Conservation (phyloP, 2,888 invertebrate species). For the Celastrina argiolus region DNA sequence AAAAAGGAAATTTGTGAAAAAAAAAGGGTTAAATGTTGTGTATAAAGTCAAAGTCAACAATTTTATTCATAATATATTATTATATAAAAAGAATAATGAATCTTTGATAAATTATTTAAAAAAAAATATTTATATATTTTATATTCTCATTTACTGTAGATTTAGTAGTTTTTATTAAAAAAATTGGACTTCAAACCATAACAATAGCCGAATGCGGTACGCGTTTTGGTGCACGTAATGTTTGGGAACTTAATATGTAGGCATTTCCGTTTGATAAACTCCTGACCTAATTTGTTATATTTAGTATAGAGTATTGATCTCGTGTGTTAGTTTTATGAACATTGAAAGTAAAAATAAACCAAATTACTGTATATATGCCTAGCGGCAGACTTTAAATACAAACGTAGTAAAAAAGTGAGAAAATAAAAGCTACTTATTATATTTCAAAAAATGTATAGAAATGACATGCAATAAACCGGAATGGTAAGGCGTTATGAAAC, state of each 20-base stretch:
- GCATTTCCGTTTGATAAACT: constrained; percentile 28
- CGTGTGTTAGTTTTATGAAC: not conserved
- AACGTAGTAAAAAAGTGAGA: too few species aligned
- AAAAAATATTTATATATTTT: too few species aligned
- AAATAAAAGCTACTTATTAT: not conserved
- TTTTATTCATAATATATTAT: too few species aligned
- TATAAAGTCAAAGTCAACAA: too few species aligned
- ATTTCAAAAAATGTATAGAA: not conserved
- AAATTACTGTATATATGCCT: too few species aligned
- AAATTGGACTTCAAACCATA: not conserved
- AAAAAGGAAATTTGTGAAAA: too few species aligned
- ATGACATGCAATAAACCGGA: not conserved
- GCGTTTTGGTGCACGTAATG: not conserved
- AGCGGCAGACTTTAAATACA: too few species aligned
- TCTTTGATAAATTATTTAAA: too few species aligned
- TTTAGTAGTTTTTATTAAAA: not conserved
- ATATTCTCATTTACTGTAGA: too few species aligned
- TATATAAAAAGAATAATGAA: too few species aligned
- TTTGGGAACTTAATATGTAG: constrained; percentile 35
- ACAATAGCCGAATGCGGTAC: not conserved
- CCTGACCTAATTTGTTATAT: constrained; percentile 25
- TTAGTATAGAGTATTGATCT: constrained; percentile 5
- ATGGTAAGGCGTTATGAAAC: not conserved
- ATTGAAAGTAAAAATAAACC: not conserved
- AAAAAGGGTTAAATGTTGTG: too few species aligned